Evolutionary conservation across 2,888 invertebrate genomes (phyloP).

Genomic region (Lucinisca nassula): DNA sequence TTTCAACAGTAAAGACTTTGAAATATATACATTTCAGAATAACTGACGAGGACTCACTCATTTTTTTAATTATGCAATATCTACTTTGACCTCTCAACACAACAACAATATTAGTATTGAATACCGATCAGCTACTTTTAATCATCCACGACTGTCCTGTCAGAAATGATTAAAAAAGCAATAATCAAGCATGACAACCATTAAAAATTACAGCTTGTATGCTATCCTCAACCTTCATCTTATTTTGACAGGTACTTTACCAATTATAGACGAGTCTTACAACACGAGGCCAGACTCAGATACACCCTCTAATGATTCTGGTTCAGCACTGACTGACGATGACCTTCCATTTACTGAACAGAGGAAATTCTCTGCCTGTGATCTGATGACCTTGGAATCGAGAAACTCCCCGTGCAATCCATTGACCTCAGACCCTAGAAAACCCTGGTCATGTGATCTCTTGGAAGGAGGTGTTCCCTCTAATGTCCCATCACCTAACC

Average conservation of each 20-base stretch:
- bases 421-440: slow-evolving; percentile 38
- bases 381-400: slow-evolving; percentile 7
- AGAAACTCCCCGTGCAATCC: background rate
- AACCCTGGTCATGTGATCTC: slow-evolving; percentile 60
- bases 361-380: slow-evolving; percentile 47
- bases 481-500: slow-evolving; percentile 83
- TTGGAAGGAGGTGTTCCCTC: slow-evolving; percentile 82
- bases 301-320: slow-evolving; percentile 79
- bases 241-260: slow-evolving; percentile 63
- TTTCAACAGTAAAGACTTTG: no score
- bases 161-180: no score
- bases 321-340: slow-evolving; percentile 69
- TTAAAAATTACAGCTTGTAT: no score
- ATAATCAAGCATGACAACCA: no score
- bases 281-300: slow-evolving; percentile 70
- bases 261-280: slow-evolving; percentile 64
- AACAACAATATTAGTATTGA: no score
- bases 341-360: slow-evolving; percentile 49
- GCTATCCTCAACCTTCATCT: no score
- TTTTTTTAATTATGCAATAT: no score
- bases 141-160: no score
- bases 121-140: no score
- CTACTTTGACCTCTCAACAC: no score
- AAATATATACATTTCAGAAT: no score
- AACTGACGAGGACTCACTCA: no score